A percentile compares a stretch with the other conserved stretches of the same genome.
Conservation (phyloP, 92 coral and sea anemone species). For the Zoanthus solanderi region DNA sequence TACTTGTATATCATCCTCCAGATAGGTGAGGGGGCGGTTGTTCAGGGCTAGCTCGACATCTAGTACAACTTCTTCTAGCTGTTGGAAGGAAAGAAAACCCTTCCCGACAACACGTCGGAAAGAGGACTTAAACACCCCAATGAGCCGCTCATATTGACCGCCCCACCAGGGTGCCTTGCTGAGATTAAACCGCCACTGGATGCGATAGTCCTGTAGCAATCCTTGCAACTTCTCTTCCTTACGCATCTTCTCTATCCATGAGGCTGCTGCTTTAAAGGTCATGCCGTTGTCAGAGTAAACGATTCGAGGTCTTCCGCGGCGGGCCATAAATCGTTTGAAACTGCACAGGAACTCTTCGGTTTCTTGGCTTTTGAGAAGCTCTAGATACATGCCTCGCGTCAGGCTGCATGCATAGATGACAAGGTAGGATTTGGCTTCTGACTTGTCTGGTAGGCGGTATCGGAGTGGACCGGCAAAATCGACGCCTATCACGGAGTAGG, state of each 20-base stretch:
- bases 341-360: constrained; percentile 26
- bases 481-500: background rate
- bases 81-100: constrained; percentile 34
- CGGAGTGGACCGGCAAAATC: constrained; percentile 27
- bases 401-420: background rate
- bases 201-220: too few relatives aligned
- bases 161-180: background rate
- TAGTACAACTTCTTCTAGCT: background rate
- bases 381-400: background rate
- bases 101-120: constrained; percentile 16
- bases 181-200: constrained; percentile 16
- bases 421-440: background rate
- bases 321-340: constrained; percentile 31
- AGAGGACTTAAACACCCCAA: constrained; percentile 39
- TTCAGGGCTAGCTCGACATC: constrained; percentile 12
- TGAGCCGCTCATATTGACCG: constrained; percentile 21
- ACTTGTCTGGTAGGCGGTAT: constrained; percentile 4
- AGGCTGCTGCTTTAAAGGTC: constrained; percentile 20
- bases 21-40: background rate
- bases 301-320: constrained; percentile 12
- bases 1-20: too few relatives aligned
- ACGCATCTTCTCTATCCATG: constrained; percentile 16
- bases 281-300: constrained; percentile 21
- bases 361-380: constrained; percentile 17
- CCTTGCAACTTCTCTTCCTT: too few relatives aligned